Evolutionary conservation across 2,113 vertebrate species (phyloP), one percentile per base, ranked within the genome.

Genomic region (Micronisus gabar): DNA sequence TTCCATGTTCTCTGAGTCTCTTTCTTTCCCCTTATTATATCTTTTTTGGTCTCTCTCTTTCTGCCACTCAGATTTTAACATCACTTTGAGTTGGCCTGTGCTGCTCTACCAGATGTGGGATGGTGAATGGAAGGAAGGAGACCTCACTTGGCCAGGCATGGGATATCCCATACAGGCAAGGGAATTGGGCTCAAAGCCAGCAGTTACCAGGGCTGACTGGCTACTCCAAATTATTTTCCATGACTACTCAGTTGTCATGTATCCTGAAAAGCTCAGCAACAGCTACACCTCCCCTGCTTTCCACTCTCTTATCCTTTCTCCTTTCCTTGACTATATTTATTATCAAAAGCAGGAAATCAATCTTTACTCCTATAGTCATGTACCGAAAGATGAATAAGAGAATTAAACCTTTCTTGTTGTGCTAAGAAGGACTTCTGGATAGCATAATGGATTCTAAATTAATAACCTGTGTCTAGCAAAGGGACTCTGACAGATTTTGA

Each of bases 361-460:
- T 89, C 89, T 89, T 91, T 63, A 75, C 14, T 85, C 78, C 47
- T 48, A 53, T 26, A 82, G 62, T 72, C 50, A 53, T 53, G 58
- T 87, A 75, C 29, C 0, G 0, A 88, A 67, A 82, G 70, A 80
- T 68, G 53, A 91, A 34, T 82, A 94, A 89, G 86, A 91, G 81
- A 90, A 90, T 93, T 47, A 87, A 87, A 36, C 20, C 32, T 80
- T 90, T 82, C 87, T 86, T 62, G 15, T 67, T 84, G 70, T 80
- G 67, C 74, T 95, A 68, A 93, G 92, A 70, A 91, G 55, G 81
- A 82, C 55, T 88, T 95, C 81, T 90, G 67, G 53, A 75, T 29
- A 70, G 45, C 22, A 86, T 75, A 93, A 95, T 85, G 48, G 53
- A 70, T 92, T 96, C 50, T 78, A 93, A 95, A 94, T 76, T 29